phyloP scores from a whole-genome alignment of 2,888 invertebrate species.

The Drosophila pseudotalamancana region DNA sequence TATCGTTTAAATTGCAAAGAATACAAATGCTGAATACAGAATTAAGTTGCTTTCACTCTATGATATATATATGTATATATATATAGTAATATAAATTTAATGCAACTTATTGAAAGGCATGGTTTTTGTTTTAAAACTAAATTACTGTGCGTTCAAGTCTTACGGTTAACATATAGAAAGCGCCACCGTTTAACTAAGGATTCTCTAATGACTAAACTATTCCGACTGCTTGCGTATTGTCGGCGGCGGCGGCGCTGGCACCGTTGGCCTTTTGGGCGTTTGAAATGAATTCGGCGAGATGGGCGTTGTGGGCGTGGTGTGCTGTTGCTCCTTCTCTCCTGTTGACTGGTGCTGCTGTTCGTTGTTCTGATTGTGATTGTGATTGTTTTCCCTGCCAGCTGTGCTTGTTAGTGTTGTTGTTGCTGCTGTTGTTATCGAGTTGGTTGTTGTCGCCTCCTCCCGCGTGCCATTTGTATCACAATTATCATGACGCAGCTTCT shows the following conservation, averaged over 20 bases:
- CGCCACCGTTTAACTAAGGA: slow-evolving; percentile 50
- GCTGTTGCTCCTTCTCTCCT: slow-evolving; percentile 14
- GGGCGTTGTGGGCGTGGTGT: slow-evolving; percentile 72
- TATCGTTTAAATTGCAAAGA: slow-evolving; percentile 69
- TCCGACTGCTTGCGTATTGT: slow-evolving; percentile 75
- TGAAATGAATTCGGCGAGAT: slow-evolving; percentile 79
- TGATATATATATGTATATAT: slow-evolving; percentile 6
- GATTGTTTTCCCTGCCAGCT: slow-evolving; percentile 43
- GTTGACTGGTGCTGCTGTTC: slow-evolving; percentile 50
- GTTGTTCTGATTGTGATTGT: no score
- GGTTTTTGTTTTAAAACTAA: slow-evolving; percentile 38
- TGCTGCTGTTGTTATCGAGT: neutral
- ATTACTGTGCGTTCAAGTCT: slow-evolving; percentile 70
- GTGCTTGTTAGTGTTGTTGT: slow-evolving; percentile 8
- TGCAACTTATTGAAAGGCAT: slow-evolving; percentile 47
- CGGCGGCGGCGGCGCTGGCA: slow-evolving; percentile 81
- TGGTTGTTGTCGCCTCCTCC: slow-evolving; percentile 35
- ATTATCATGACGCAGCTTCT: slow-evolving; percentile 69
- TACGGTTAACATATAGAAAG: slow-evolving; percentile 44
- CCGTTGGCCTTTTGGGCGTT: slow-evolving; percentile 81
- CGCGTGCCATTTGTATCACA: slow-evolving; percentile 64
- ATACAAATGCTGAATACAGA: slow-evolving; percentile 76
- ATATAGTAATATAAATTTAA: slow-evolving; percentile 24
- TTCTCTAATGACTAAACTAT: slow-evolving; percentile 37
- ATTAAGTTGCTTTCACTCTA: slow-evolving; percentile 42